phyloP scores from a whole-genome alignment of 1,140 invertebrate genomes.

The Rhopalosiphum padi region DNA sequence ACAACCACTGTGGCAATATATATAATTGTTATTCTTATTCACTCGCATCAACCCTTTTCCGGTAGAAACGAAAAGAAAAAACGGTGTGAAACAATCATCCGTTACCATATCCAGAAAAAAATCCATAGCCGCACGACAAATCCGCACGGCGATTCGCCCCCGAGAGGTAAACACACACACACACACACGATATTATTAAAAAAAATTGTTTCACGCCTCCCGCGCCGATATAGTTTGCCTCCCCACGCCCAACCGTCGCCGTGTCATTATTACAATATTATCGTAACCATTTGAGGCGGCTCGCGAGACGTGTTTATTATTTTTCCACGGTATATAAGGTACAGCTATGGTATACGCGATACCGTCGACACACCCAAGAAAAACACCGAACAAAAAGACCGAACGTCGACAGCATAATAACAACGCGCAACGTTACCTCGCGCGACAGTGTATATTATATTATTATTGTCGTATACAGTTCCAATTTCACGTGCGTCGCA shows the following conservation, averaged over 20 bases:
- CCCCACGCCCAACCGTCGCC: too few relatives aligned
- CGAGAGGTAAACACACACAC: neutral
- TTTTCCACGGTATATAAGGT: neutral
- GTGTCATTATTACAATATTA: neutral
- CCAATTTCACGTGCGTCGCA: constrained; percentile 6
- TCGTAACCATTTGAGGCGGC: neutral
- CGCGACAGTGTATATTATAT: neutral
- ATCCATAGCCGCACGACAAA: neutral
- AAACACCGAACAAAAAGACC: constrained; percentile 22
- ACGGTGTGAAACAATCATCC: neutral
- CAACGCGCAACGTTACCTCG: neutral
- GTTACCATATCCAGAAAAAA: neutral
- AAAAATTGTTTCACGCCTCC: constrained; percentile 1
- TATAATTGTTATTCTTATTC: neutral
- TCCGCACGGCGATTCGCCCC: neutral
- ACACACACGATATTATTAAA: too few relatives aligned
- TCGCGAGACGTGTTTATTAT: neutral
- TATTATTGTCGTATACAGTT: neutral
- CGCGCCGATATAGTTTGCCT: neutral
- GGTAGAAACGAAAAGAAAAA: neutral
- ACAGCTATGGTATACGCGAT: neutral
- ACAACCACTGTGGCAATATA: neutral
- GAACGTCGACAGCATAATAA: neutral
- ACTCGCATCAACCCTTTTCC: neutral
- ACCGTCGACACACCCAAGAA: constrained; percentile 22